phyloP scores from a whole-genome alignment of 1,140 invertebrate genomes.

The Drosophila tropicalis region DNA sequence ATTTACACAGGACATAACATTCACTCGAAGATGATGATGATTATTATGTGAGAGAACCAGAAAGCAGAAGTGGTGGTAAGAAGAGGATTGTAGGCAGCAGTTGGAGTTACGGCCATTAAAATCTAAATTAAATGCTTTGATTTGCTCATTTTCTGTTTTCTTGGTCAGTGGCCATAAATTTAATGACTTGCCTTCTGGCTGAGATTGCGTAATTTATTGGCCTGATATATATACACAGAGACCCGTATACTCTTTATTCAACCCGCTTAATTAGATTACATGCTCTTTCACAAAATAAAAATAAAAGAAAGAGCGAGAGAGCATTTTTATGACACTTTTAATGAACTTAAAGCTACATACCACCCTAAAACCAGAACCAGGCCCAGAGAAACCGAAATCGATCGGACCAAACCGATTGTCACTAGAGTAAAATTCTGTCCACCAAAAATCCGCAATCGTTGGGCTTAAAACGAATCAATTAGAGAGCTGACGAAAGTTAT shows the following conservation, averaged over 20 bases:
- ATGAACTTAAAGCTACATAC: conserved; percentile 36
- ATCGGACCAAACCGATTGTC: conserved; percentile 29
- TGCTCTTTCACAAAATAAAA: conserved; percentile 12
- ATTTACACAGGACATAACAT: conserved; percentile 63
- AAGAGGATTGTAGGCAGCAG: conserved; percentile 1
- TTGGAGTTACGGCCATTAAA: conserved; percentile 60
- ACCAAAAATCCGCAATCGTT: conserved; percentile 58
- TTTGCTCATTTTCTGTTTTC: conserved; percentile 52
- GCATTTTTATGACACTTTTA: conserved; percentile 58
- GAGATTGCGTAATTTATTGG: conserved; percentile 72
- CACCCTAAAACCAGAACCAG: too few relatives aligned
- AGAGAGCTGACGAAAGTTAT: conserved; percentile 9
- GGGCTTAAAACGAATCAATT: conserved; percentile 62
- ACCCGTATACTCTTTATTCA: conserved; percentile 13
- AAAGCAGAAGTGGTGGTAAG: too few relatives aligned
- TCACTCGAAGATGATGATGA: conserved; percentile 2
- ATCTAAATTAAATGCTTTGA: conserved; percentile 72
- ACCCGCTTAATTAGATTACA: conserved; percentile 70
- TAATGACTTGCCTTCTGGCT: conserved; percentile 67
- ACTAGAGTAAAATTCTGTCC: conserved; percentile 10
- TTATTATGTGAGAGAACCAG: not conserved
- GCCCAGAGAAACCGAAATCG: conserved; percentile 27
- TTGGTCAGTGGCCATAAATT: conserved; percentile 67
- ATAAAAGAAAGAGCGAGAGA: not conserved
- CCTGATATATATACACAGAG: not conserved